Evolutionary conservation across 1,140 invertebrate genomes (phyloP).

Genomic region (Limonius californicus): DNA sequence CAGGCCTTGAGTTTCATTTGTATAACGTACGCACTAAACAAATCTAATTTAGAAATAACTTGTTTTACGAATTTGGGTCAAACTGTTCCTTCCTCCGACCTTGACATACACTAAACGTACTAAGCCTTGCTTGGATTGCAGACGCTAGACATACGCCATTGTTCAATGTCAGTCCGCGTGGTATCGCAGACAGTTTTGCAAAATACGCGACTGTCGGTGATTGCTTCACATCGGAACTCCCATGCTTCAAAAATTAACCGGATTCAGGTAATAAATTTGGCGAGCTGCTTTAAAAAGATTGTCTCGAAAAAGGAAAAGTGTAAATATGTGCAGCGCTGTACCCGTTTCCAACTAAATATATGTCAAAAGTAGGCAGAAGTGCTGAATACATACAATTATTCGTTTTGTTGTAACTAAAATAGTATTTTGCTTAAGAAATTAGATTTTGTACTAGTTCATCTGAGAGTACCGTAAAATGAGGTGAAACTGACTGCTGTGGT

Average conservation of each 20-base stretch:
- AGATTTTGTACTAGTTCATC: no score
- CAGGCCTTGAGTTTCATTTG: no score
- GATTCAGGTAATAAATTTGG: constrained; percentile 2
- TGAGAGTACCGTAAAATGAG: no score
- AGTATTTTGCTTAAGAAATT: no score
- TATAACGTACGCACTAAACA: neutral
- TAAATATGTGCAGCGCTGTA: no score
- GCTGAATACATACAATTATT: no score
- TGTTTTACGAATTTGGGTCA: constrained; percentile 27
- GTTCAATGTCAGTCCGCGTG: constrained; percentile 1
- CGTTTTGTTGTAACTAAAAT: no score
- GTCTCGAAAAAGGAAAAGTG: neutral
- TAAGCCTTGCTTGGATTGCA: neutral
- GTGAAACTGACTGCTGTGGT: no score
- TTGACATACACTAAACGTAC: constrained; percentile 24
- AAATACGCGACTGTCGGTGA: constrained; percentile 7
- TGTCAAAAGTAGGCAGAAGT: no score
- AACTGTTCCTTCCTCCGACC: constrained; percentile 32
- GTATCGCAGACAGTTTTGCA: constrained; percentile 17
- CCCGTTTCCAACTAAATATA: no score
- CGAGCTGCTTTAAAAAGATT: neutral
- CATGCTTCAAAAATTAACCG: neutral
- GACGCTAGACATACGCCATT: constrained; percentile 5
- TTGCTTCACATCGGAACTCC: neutral
- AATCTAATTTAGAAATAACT: constrained; percentile 10